A percentile compares a stretch with the other conserved stretches of the same genome.
Conservation (phyloP, 1,140 invertebrate genomes). For the Vanessa atalanta region DNA sequence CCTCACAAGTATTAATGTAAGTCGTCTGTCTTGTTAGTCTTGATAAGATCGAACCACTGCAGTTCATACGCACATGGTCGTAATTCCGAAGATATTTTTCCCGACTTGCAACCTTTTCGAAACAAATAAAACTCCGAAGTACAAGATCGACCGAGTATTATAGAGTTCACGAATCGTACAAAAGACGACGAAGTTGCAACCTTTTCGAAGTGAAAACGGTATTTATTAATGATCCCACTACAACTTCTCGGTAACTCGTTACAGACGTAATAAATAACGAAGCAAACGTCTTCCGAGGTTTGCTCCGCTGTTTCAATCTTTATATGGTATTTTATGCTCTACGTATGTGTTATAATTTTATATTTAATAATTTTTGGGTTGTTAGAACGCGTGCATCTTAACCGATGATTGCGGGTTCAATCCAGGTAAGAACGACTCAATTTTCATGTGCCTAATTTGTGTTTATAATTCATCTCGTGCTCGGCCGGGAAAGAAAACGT, state of each 20-base stretch:
- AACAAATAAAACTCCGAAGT: constrained; percentile 22
- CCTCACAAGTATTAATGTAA: constrained; percentile 45
- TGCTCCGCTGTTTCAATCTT: neutral
- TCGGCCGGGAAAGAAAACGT: too few relatives aligned
- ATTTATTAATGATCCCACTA: constrained; percentile 64
- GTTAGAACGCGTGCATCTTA: too few relatives aligned
- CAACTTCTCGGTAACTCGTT: constrained; percentile 60
- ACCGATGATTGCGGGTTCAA: too few relatives aligned
- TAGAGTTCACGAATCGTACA: constrained; percentile 19
- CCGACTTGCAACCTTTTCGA: constrained; percentile 42
- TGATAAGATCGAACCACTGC: constrained; percentile 39
- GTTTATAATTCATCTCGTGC: too few relatives aligned
- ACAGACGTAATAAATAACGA: constrained; percentile 58
- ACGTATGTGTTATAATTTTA: neutral
- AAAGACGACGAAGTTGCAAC: constrained; percentile 46
- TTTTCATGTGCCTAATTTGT: too few relatives aligned
- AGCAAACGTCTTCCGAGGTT: constrained; percentile 36
- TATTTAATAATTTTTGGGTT: neutral
- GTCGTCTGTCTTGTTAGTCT: constrained; percentile 44
- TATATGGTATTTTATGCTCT: neutral
- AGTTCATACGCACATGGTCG: constrained; percentile 26
- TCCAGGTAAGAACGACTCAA: too few relatives aligned
- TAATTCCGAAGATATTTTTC: constrained; percentile 24
- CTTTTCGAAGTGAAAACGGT: constrained; percentile 48
- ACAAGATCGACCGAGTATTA: constrained; percentile 1